Conservation (phyloP, 2,888 invertebrate species). For the Calameuta idolon region DNA sequence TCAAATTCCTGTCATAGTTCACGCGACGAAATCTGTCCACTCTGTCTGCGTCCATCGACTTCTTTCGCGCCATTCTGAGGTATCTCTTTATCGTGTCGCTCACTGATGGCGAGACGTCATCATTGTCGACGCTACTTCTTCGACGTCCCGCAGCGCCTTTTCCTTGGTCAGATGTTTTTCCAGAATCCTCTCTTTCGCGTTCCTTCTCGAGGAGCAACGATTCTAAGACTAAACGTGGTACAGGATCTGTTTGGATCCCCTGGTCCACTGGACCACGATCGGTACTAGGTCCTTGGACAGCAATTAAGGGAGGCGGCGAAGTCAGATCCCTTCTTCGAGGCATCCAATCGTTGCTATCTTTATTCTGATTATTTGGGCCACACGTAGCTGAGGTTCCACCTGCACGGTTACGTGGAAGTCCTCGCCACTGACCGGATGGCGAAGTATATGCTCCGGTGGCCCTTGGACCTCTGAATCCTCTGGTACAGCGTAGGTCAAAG, state of each 20-base stretch:
- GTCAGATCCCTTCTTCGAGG: conserved; percentile 40
- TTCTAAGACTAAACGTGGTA: conserved; percentile 71
- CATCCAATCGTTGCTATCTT: conserved; percentile 48
- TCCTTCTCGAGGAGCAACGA: conserved; percentile 69
- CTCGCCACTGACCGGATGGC: conserved; percentile 55
- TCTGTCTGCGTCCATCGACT: conserved; percentile 85
- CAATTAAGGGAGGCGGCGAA: conserved; percentile 78
- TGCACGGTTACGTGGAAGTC: conserved; percentile 22
- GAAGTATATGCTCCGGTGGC: conserved; percentile 61
- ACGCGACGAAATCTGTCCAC: conserved; percentile 87
- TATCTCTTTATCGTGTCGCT: conserved; percentile 89
- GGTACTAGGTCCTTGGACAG: conserved; percentile 73
- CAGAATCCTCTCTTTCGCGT: conserved; percentile 66
- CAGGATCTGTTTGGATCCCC: conserved; percentile 74
- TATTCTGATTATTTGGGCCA: conserved; percentile 18
- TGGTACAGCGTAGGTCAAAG: conserved; percentile 78
- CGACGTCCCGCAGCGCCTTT: conserved; percentile 68
- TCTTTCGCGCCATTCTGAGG: conserved; percentile 87
- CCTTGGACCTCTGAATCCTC: conserved; percentile 69
- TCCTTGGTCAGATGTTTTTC: conserved; percentile 65
- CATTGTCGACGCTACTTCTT: conserved; percentile 84
- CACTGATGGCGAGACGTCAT: conserved; percentile 87
- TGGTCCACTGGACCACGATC: conserved; percentile 69
- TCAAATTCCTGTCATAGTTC: conserved; percentile 86
- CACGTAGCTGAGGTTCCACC: conserved; percentile 14